Evolutionary conservation across 2,113 vertebrate genomes (phyloP).

Genomic region (Dryoscopus gambensis): DNA sequence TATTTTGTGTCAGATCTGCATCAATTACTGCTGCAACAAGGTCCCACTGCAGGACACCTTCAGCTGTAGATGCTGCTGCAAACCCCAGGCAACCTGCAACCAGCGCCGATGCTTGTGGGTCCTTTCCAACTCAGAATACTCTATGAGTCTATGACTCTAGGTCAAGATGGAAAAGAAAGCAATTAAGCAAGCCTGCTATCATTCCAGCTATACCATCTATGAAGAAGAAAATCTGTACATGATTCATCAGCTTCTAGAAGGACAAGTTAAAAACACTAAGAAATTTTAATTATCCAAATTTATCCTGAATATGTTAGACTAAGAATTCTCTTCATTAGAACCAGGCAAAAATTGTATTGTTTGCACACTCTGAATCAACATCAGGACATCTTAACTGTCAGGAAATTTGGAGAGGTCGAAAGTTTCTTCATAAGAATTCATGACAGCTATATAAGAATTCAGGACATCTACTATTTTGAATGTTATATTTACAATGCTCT

Average conservation of each 20-base stretch:
- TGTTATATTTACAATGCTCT: background rate
- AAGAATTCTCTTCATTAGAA: background rate
- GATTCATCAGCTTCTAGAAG: background rate
- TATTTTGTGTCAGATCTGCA: too few species aligned
- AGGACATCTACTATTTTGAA: background rate
- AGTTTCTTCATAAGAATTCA: background rate
- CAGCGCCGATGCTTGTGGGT: background rate
- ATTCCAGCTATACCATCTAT: background rate
- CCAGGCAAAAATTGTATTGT: background rate
- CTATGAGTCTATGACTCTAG: background rate
- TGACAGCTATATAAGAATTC: background rate
- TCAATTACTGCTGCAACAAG: too few species aligned
- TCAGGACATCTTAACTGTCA: background rate
- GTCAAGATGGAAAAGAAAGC: background rate
- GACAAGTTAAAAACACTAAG: background rate
- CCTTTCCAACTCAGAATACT: background rate
- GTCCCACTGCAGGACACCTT: too few species aligned
- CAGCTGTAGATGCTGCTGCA: too few species aligned
- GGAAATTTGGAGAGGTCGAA: background rate
- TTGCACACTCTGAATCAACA: background rate
- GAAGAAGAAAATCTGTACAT: background rate
- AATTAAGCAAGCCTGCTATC: background rate
- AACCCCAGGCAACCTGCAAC: too few species aligned
- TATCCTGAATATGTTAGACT: background rate
- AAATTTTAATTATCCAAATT: background rate